Conservation (phyloP, 2,888 invertebrate species). For the Julus scanicus region DNA sequence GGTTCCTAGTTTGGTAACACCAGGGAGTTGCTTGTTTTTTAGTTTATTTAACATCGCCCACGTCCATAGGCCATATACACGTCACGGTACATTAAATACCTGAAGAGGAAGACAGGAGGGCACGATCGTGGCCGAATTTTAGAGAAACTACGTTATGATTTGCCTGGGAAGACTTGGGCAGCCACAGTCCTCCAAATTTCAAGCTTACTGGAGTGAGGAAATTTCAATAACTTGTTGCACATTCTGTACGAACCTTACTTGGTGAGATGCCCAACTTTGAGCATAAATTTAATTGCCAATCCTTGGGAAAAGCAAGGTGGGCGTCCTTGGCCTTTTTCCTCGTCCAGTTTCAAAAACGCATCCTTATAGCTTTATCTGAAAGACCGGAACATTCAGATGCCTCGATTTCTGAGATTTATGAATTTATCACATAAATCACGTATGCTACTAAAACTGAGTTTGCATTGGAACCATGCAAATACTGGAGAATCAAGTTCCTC, state of each 20-base stretch:
- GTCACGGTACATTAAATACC: too few relatives aligned
- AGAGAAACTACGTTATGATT: too few relatives aligned
- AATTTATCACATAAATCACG: background rate
- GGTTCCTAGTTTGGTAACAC: too few relatives aligned
- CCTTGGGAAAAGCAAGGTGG: constrained; percentile 20
- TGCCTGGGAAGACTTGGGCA: too few relatives aligned
- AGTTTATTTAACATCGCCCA: too few relatives aligned
- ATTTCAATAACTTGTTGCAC: background rate
- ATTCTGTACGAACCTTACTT: background rate
- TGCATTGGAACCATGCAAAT: too few relatives aligned
- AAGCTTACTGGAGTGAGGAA: too few relatives aligned
- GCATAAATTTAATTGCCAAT: background rate
- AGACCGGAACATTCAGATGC: background rate
- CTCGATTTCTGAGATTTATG: background rate
- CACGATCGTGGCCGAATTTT: too few relatives aligned
- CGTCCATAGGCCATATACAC: background rate
- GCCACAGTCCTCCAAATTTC: too few relatives aligned
- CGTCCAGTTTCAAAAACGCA: background rate
- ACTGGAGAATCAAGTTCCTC: too few relatives aligned
- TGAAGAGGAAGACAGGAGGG: background rate
- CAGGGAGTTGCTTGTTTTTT: background rate
- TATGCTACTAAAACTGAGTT: too few relatives aligned
- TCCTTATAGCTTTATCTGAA: background rate
- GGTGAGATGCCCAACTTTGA: constrained; percentile 8
- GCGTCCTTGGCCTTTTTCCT: constrained; percentile 36